Conservation (phyloP, 2,113 vertebrate genomes). For the Tetrax tetrax region DNA sequence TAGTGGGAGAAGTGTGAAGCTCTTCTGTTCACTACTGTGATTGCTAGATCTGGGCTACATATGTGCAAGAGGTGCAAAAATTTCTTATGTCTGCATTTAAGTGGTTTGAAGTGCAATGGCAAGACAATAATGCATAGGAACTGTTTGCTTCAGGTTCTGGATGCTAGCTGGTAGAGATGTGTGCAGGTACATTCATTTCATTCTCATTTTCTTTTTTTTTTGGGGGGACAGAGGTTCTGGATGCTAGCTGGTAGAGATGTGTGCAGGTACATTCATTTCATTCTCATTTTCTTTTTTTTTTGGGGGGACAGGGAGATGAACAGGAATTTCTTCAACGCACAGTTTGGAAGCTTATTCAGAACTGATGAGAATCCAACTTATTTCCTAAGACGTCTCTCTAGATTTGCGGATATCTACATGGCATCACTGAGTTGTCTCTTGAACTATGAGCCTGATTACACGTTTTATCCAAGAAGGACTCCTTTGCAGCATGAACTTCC, state of each 20-base stretch:
- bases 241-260: too few relatives aligned
- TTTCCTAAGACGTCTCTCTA: conserved; percentile 93
- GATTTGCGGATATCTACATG: conserved; percentile 99
- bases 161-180: neutral
- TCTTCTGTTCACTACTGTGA: neutral
- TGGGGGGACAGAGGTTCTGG: too few relatives aligned
- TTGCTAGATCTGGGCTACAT: neutral
- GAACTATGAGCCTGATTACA: conserved; percentile 92
- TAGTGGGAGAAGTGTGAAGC: neutral
- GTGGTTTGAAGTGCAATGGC: neutral
- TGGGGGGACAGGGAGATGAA: conserved; percentile 84
- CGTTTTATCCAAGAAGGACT: conserved; percentile 93
- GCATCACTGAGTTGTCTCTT: conserved; percentile 94
- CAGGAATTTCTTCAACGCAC: conserved; percentile 91
- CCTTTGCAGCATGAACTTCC: conserved; percentile 95
- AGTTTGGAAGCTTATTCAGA: conserved; percentile 96
- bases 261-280: too few relatives aligned
- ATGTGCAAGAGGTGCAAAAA: neutral
- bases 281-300: too few relatives aligned
- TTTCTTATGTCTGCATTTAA: neutral
- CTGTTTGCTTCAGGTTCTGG: neutral
- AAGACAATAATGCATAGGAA: neutral
- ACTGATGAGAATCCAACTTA: conserved; percentile 98
- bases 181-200: neutral
- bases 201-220: neutral